These are phyloP conservation scores for Lycaena phlaeas DNA, from an alignment of 2,888 invertebrate genomes.

Conservation along the genomic window DNA sequence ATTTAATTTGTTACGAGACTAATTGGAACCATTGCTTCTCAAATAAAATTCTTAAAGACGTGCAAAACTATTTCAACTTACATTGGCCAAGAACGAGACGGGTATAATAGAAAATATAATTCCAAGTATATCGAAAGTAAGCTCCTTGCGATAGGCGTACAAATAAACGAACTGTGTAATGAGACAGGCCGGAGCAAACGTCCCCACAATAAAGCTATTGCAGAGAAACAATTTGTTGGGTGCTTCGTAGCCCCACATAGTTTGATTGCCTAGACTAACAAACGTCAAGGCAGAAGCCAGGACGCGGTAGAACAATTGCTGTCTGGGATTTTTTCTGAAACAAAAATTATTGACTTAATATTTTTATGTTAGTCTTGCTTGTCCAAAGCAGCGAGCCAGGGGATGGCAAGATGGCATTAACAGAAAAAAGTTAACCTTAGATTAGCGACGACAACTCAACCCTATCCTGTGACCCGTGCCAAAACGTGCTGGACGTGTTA, in stretches of 20 bases:
- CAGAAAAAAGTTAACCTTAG: no score
- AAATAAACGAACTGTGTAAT: slow-evolving; percentile 16
- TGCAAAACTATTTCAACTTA: slow-evolving; percentile 12
- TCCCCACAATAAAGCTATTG: neutral
- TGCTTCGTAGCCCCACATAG: neutral
- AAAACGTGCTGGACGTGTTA: no score
- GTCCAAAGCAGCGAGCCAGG: no score
- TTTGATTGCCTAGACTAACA: neutral
- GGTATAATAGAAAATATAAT: slow-evolving; percentile 17
- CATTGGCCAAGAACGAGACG: slow-evolving; percentile 14
- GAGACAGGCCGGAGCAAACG: neutral
- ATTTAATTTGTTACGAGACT: no score
- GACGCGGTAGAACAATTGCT: neutral
- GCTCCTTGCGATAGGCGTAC: slow-evolving; percentile 12
- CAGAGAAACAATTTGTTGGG: neutral
- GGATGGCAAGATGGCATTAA: no score
- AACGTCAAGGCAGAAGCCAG: neutral
- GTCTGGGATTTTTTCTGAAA: neutral
- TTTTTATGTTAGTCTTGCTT: no score
- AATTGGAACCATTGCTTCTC: no score
- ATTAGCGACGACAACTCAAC: no score
- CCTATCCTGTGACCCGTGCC: no score
- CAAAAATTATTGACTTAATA: neutral
- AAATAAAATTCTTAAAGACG: neutral
- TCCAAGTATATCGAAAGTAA: slow-evolving; percentile 15